Conservation (phyloP, 2,888 invertebrate genomes). For the Eumacrocentrus americanus region DNA sequence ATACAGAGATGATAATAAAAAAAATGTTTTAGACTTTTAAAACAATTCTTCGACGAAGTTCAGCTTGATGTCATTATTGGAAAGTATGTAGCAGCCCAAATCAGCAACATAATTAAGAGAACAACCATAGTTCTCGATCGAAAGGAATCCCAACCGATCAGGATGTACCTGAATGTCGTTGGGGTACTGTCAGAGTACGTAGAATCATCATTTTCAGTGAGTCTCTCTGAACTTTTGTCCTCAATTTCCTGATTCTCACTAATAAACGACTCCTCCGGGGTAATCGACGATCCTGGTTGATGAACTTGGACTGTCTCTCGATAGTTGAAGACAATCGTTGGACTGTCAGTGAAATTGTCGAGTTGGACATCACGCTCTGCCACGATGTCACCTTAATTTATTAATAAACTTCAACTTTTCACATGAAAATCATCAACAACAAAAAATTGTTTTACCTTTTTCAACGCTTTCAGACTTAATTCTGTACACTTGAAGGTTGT, state of each 20-base stretch:
- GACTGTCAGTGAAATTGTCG: neutral
- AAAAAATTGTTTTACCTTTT: too few relatives aligned
- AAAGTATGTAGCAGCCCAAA: neutral
- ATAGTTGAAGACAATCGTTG: neutral
- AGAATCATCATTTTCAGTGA: neutral
- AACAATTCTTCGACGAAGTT: too few relatives aligned
- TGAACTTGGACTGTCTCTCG: neutral
- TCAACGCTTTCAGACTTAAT: too few relatives aligned
- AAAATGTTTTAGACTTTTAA: too few relatives aligned
- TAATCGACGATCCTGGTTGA: constrained; percentile 13
- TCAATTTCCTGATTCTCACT: neutral
- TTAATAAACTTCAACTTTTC: too few relatives aligned
- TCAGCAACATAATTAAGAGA: neutral
- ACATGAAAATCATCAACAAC: too few relatives aligned
- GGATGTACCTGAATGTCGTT: neutral
- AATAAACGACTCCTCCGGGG: neutral
- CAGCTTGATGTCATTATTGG: too few relatives aligned
- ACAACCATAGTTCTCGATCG: constrained; percentile 3
- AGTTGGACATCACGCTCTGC: neutral
- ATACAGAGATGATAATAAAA: too few relatives aligned
- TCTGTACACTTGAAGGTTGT: too few relatives aligned
- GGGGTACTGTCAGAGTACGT: neutral
- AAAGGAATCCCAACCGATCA: neutral
- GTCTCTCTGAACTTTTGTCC: too few relatives aligned
- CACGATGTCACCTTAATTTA: too few relatives aligned